Base-by-base conservation (phyloP, 2,888 invertebrate species). In the Noctua comes region DNA sequence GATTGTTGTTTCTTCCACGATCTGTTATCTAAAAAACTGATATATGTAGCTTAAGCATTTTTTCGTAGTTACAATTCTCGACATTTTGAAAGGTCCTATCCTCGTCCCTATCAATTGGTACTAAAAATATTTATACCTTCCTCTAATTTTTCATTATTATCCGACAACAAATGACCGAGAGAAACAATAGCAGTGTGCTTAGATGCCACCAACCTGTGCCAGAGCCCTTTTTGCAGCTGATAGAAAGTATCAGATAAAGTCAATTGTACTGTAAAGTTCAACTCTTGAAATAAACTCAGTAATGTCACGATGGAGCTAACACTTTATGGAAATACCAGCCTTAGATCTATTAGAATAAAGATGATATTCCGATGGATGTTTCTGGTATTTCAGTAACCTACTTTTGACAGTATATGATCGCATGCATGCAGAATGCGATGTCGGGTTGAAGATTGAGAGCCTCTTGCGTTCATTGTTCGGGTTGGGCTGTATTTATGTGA, bases 241-340 rank as follows among this genome's bases (percentile, higher is more conserved):
- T 94, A 89, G 91, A 91, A 93, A 92, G 91, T 90, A 88, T 82
- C 77, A 87, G 93, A 93, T 94, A 92, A 90, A 85, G 92, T 90
- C 92, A 91, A 88, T 87, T 89, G 89, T 88, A 88, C 94, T 93
- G 91, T 89, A 94, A 94, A 94, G 94, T 93, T 94, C 94, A 94
- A 65, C 87, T 91, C 93, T 93, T 91, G 92, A 94, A 94, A 94
- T 95, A 95, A 93, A 90, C 89, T 76, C 86, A 90, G 80, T 93
- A 93, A 94, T 93, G 94, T 91, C 94, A 92, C 80, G 89, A 85
- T 84, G 84, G 64, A 64, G 66, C 51, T 4, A 31, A 57, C 8
- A n/a, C 65, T 57, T 51, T 70, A 83, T 48, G 57, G 76, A 65
- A 85, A 75, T 82, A 82, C 68, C 76, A 72, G 24, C 69, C 79